Evolutionary conservation across 2,797 vertebrate genomes (phyloP), one percentile per base, ranked within the genome.

Genomic region (Xiphorhynchus erythropygius): DNA sequence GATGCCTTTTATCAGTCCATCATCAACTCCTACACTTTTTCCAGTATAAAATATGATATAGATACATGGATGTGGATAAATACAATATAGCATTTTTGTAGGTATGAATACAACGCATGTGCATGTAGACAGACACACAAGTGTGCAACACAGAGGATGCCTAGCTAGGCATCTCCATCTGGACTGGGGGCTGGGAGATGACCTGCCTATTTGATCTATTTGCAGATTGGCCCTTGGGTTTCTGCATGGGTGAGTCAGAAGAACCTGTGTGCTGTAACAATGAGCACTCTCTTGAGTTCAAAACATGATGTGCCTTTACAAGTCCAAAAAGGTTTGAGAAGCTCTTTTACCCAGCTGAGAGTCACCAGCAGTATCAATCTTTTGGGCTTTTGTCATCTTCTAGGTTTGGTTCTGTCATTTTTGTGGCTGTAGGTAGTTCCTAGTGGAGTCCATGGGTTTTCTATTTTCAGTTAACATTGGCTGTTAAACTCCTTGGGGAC

Each of bases 381-480:
- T 87, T 49, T 55, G 37, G n/a, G 42, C 30, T 70, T 80, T 68
- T 67, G 23, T 67, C 24, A 42, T 37, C 70, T 76, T 41, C 55
- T 78, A 39, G 33, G 19, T 64, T 84, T 77, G 60, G 8, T 63
- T 76, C 50, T 88, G 15, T 39, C 74, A 49, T 49, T 92, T 94
- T 50, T 79, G 42, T 67, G 50, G 30, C 62, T 80, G 16, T 64
- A 18, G 35, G 47, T 42, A 49, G 62, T 30, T 91, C 46, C 35
- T 82, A 1, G 37, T 8, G 24, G 16, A 85, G 55, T 57, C 60
- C 3, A 32, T 35, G 37, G 22, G 17, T 44, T 89, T 93, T 84
- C 39, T 87, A 22, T 79, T 92, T 91, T 67, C 89, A 83, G 62
- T 63, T 79, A 69, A 41, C 23, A 22, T 53, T 42, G 50, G 4